Percentiles rank a stretch among this genome's conserved stretches.
phyloP scores from a whole-genome alignment of 1,140 invertebrate species.

The Tetramorium alpestre region DNA sequence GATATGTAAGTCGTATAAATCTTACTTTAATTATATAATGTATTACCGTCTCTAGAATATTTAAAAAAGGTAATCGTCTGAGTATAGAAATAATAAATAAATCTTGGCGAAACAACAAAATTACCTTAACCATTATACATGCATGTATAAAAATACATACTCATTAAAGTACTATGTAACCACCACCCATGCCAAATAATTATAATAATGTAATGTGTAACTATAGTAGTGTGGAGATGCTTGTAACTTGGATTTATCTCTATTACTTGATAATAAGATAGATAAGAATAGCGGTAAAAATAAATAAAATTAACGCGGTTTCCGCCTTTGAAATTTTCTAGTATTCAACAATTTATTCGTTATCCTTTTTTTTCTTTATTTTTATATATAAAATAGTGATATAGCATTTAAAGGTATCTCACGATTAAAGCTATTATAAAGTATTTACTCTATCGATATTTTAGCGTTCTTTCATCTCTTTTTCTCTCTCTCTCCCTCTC shows the following conservation, averaged over 20 bases:
- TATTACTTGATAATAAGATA: conserved; percentile 54
- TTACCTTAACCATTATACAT: conserved; percentile 15
- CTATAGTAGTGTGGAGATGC: conserved; percentile 81
- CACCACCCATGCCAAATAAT: conserved; percentile 77
- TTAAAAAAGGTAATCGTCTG: not conserved
- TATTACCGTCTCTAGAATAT: not conserved
- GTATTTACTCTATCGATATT: conserved; percentile 80
- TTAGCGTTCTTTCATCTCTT: conserved; percentile 70
- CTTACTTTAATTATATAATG: conserved; percentile 28
- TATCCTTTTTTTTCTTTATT: conserved; percentile 73
- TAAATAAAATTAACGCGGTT: conserved; percentile 64
- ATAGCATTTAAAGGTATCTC: conserved; percentile 80
- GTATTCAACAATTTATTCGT: conserved; percentile 79
- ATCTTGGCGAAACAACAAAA: conserved; percentile 12
- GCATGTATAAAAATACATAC: conserved; percentile 31
- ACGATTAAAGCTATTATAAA: conserved; percentile 83
- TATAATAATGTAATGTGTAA: conserved; percentile 78
- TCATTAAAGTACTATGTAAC: conserved; percentile 39
- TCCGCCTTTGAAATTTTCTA: conserved; percentile 66
- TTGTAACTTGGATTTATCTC: conserved; percentile 51
- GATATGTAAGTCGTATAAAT: not conserved
- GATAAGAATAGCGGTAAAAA: conserved; percentile 58
- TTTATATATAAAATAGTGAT: conserved; percentile 82
- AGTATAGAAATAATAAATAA: conserved; percentile 14
- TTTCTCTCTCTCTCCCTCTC: conserved; percentile 24